Percentiles rank a stretch among this genome's conserved stretches.
Conservation (phyloP, 1,140 invertebrate genomes). For the Eufriesea mexicana region DNA sequence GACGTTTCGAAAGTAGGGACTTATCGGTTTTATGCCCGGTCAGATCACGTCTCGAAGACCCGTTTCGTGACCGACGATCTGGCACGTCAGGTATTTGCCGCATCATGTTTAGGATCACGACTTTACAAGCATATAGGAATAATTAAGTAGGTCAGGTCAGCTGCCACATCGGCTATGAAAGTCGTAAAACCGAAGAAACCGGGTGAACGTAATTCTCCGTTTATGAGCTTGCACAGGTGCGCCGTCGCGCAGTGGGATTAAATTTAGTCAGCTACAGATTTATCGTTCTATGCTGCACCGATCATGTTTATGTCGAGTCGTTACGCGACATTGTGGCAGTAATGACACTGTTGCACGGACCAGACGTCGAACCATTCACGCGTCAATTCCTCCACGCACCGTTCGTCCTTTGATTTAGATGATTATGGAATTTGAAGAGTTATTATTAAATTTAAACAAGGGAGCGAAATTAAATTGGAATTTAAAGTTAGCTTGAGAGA, state of each 20-base stretch:
- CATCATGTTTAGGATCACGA: conserved; percentile 19
- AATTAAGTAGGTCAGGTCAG: conserved; percentile 56
- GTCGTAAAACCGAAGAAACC: conserved; percentile 52
- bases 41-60: not conserved
- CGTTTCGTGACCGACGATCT: conserved; percentile 27
- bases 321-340: not conserved
- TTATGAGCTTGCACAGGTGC: conserved; percentile 55
- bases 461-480: too few relatives aligned
- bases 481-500: too few relatives aligned
- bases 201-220: conserved; percentile 44
- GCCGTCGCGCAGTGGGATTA: conserved; percentile 33
- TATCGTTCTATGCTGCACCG: conserved; percentile 6
- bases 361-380: too few relatives aligned
- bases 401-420: too few relatives aligned
- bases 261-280: conserved; percentile 34
- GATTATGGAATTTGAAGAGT: too few relatives aligned
- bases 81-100: conserved; percentile 31
- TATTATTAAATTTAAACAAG: too few relatives aligned
- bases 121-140: conserved; percentile 36
- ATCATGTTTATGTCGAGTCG: conserved; percentile 14
- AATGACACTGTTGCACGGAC: not conserved
- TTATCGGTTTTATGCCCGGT: not conserved
- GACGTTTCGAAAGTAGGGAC: not conserved
- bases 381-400: too few relatives aligned
- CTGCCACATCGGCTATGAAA: conserved; percentile 15